Conservation (phyloP, 2,888 invertebrate species). For the Sinopyrophorus schimmeli region DNA sequence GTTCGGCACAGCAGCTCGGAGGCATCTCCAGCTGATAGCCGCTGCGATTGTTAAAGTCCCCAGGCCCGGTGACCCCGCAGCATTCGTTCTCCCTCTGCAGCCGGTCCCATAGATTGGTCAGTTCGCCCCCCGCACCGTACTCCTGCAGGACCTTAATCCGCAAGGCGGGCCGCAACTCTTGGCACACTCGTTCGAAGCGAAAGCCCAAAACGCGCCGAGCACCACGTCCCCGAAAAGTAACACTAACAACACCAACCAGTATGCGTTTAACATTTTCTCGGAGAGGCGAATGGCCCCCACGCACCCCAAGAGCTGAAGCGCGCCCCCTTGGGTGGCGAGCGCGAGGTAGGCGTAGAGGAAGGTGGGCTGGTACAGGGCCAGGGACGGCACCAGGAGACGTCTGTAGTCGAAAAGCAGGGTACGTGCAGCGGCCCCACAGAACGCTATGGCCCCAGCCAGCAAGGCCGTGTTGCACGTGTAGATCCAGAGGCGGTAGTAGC, state of each 20-base stretch:
- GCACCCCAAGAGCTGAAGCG: slow-evolving; percentile 76
- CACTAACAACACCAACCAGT: slow-evolving; percentile 79
- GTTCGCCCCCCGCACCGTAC: slow-evolving; percentile 72
- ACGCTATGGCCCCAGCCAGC: slow-evolving; percentile 79
- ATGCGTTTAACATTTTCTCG: slow-evolving; percentile 79
- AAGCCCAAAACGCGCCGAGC: slow-evolving; percentile 84
- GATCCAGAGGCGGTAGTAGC: slow-evolving; percentile 90
- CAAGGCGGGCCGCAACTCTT: slow-evolving; percentile 70
- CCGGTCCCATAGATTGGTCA: slow-evolving; percentile 77
- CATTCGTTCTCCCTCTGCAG: slow-evolving; percentile 75
- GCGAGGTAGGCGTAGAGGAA: slow-evolving; percentile 85
- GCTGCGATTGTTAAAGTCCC: slow-evolving; percentile 56
- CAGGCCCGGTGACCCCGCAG: slow-evolving; percentile 68
- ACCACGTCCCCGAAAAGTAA: slow-evolving; percentile 82
- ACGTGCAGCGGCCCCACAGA: slow-evolving; percentile 75
- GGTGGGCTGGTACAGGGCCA: slow-evolving; percentile 62
- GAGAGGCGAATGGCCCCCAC: slow-evolving; percentile 79
- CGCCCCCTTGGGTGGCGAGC: slow-evolving; percentile 69
- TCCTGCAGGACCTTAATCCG: slow-evolving; percentile 63
- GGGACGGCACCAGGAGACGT: slow-evolving; percentile 72
- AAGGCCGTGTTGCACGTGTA: slow-evolving; percentile 90
- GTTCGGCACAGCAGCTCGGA: slow-evolving; percentile 48
- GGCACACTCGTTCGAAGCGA: slow-evolving; percentile 74
- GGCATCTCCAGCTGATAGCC: slow-evolving; percentile 46
- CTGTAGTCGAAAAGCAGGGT: slow-evolving; percentile 72